Percentiles rank a stretch among this genome's conserved stretches.
Conservation (phyloP, 2,888 invertebrate genomes). For the Heliothis peltigera region DNA sequence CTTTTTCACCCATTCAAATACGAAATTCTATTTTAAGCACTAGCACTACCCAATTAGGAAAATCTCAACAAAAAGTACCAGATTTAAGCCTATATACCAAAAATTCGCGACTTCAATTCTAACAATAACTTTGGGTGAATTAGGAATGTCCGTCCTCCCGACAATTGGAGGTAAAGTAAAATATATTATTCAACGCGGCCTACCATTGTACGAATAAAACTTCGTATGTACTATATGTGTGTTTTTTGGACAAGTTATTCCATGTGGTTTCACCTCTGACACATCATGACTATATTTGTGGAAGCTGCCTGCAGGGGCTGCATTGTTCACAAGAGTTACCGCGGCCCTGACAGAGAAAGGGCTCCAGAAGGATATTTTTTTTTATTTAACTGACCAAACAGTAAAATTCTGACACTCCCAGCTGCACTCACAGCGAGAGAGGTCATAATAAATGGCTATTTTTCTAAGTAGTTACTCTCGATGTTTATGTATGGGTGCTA, state of each 20-base stretch:
- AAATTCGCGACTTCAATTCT: conserved; percentile 65
- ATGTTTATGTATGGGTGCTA: no score
- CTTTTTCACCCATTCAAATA: background rate
- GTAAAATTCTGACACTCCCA: no score
- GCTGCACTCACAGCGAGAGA: no score
- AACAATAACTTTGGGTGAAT: conserved; percentile 66
- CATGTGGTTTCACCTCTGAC: background rate
- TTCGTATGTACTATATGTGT: conserved; percentile 48
- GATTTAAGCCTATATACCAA: conserved; percentile 28
- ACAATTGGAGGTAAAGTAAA: conserved; percentile 71
- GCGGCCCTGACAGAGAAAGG: no score
- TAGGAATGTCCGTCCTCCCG: conserved; percentile 64
- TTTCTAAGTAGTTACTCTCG: no score
- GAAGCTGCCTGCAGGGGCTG: no score
- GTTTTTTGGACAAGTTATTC: no score
- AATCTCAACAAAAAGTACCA: conserved; percentile 25
- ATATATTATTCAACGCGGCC: conserved; percentile 71
- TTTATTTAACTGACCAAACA: no score
- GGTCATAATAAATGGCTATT: no score
- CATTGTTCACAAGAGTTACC: no score
- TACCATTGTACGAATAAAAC: conserved; percentile 63
- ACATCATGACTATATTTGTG: no score
- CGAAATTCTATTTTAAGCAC: background rate
- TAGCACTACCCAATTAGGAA: conserved; percentile 21
- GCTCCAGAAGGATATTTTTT: no score